These are phyloP conservation scores for Apostichopus leukothele DNA, from an alignment of 53 echinoderm and acorn worm genomes.

Conservation along the genomic window DNA sequence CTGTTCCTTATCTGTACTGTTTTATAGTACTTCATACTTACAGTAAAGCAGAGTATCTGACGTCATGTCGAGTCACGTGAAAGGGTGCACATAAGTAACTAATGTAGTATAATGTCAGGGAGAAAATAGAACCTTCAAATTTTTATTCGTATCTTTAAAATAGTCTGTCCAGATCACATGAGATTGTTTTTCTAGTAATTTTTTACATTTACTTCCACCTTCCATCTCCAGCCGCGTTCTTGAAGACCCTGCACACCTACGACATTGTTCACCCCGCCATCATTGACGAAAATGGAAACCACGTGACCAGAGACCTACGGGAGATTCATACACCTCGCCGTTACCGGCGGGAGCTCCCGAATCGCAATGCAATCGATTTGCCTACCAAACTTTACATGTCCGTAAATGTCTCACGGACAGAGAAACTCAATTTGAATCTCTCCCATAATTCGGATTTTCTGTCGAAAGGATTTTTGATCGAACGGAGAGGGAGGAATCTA, in stretches of 20 bases:
- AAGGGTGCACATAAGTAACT: too few species aligned
- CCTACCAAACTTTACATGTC: constrained; percentile 23
- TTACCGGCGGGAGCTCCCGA: constrained; percentile 51
- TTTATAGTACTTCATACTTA: too few species aligned
- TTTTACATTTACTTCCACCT: not conserved
- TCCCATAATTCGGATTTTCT: not conserved
- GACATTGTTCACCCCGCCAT: constrained; percentile 59
- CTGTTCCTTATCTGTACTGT: too few species aligned
- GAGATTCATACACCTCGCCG: constrained; percentile 37
- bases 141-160: too few species aligned
- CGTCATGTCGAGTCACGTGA: too few species aligned
- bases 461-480: constrained; percentile 44
- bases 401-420: not conserved
- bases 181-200: too few species aligned
- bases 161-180: too few species aligned
- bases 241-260: constrained; percentile 51
- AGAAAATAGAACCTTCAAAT: too few species aligned
- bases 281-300: constrained; percentile 51
- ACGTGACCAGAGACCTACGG: constrained; percentile 57
- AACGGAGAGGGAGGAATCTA: constrained; percentile 27
- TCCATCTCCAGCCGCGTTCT: constrained; percentile 53
- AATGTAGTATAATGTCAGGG: too few species aligned
- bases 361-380: not conserved
- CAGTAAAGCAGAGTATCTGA: too few species aligned
- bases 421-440: constrained; percentile 16